These are phyloP conservation scores for Paramormyrops kingsleyae DNA, from an alignment of 2,113 vertebrate genomes.

Conservation along the genomic window DNA sequence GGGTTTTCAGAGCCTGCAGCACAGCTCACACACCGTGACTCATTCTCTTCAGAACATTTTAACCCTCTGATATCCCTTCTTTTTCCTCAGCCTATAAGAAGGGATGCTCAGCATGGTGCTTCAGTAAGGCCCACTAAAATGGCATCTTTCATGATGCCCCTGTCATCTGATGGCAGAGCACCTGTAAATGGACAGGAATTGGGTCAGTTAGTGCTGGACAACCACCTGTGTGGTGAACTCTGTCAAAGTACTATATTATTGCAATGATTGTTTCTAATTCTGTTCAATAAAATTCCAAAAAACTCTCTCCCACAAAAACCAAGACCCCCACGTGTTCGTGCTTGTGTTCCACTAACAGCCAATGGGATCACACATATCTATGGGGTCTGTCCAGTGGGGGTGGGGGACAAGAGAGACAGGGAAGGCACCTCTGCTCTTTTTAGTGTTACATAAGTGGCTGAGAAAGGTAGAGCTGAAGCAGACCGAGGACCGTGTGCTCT, in stretches of 20 bases:
- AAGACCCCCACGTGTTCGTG: neutral
- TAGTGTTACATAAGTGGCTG: neutral
- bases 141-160: neutral
- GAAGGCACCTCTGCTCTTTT: neutral
- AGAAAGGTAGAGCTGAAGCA: neutral
- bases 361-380: neutral
- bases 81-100: neutral
- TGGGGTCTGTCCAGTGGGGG: neutral
- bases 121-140: neutral
- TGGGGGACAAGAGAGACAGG: neutral
- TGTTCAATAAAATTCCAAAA: neutral
- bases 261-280: neutral
- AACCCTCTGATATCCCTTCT: neutral
- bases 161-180: neutral
- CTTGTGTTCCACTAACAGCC: neutral
- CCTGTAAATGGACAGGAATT: neutral
- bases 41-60: slow-evolving; percentile 1
- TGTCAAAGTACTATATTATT: neutral
- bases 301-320: neutral
- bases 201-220: neutral
- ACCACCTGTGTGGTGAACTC: neutral
- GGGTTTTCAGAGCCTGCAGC: neutral
- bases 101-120: neutral
- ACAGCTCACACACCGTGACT: neutral
- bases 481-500: neutral